Base-by-base conservation (phyloP, 2,113 vertebrate species). In the Colistium nudipinnis region DNA sequence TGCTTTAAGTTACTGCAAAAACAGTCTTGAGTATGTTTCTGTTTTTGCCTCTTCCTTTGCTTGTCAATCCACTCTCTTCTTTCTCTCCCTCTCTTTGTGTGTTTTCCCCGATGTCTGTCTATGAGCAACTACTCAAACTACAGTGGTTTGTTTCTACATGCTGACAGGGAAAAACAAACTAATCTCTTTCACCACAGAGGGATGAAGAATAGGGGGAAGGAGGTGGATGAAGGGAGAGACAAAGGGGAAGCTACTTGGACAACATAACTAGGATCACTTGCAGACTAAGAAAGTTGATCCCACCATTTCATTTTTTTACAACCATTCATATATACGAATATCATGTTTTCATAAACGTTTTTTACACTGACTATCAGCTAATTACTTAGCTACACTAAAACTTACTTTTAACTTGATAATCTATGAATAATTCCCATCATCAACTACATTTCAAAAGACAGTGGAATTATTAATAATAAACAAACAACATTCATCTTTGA, bases 131-230 rank as follows among this genome's bases (percentile, higher is more conserved):
- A 14, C 36, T 14, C 4, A 14, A 66, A 78, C 87, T 87, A 91
- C 90, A 90, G 88, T 88, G 78, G 70, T 71, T 49, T 14, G 64
- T 41, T 65, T 65, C 76, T 83, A 81, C 70, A 82, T 93, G 91
- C 91, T 93, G 91, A 93, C 91, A 80, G 83, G 70, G 88, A 90
- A 91, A 81, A 91, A 88, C 43, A 68, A 81, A 82, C 74, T 87
- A 79, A n/a, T 84, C 76, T 67, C 78, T 78, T 79, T 78, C 75
- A 69, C 48, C 51, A 39, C 67, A 35, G 56, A 64, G 61, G 59
- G 61, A 67, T 35, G 35, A 38, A 27, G 65, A 76, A 60, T 7
- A 38, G 44, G 16, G 25, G 38, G n/a, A 54, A 57, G n/a, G 49
- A 68, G 54, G n/a, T 0, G 11, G 55, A 38, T 22, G 31, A 35